Base-by-base conservation (phyloP, 30 jellyfish, hydroid and myxozoan genomes). In the Aurelia sp. region DNA sequence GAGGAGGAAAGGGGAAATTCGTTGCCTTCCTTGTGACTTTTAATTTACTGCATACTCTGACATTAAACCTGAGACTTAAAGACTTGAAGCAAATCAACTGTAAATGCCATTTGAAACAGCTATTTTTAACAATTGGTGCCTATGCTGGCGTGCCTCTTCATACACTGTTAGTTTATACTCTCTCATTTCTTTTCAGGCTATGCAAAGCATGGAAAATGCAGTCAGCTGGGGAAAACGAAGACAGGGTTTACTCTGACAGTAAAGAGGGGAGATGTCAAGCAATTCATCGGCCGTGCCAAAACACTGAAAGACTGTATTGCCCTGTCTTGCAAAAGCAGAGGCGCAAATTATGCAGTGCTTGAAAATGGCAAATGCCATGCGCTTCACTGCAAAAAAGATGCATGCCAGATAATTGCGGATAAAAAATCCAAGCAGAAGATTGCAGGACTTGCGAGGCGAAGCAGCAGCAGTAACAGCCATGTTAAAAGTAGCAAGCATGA, bases 291-390 rank as follows among this genome's bases (percentile, higher is more conserved):
- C 27, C 57, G 65, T n/a, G 77, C 82, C 11, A 73, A 48, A 44
- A 22, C 87, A 11, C 20, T 84, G 6, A 66, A 47, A 15, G 93
- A 84, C 37, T 84, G 93, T 65, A 84, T 84, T 15, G 71, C 67
- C 11, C 75, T 84, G 77, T 66, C 87, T 1, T 84, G 93, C 75
- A 84, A 84, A 20, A 19, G 7, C 17, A 69, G 35, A 50, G 82
- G 51, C 17, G 93, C 87, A 71, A 72, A 84, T 73, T 84, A 84
- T 65, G 93, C 87, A 18, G 82, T 84, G 37, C 78, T 44, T 18
- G 93, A 84, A 47, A 59, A 23, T 35, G 87, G 87, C 35, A 73
- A 72, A 33, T 84, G 93, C 74, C 76, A 71, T 50, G 93, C 93
- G 15, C 76, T 84, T 2, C 76, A 27, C 35, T 84, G 93, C 87